phyloP scores from a whole-genome alignment of 2,113 vertebrate species.

The Laticauda laticaudata region DNA sequence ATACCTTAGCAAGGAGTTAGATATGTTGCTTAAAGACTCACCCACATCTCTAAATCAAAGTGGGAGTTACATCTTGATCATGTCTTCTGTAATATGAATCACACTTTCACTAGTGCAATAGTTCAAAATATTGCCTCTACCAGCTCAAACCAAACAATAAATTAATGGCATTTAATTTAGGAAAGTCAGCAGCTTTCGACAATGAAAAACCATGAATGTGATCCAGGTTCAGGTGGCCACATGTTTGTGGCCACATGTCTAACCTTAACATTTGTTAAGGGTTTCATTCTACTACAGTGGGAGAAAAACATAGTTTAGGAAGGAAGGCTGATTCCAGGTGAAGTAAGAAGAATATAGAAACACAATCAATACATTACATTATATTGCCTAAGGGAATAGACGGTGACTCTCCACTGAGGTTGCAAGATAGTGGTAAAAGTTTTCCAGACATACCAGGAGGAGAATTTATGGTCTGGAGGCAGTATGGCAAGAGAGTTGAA shows the following conservation, averaged over 20 bases:
- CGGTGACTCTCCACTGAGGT: neutral
- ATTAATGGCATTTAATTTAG: slow-evolving; percentile 15
- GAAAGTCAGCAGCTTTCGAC: slow-evolving; percentile 17
- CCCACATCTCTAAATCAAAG: neutral
- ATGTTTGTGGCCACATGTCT: neutral
- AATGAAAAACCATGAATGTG: slow-evolving; percentile 17
- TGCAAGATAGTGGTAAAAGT: slow-evolving; percentile 9
- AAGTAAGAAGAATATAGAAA: slow-evolving; percentile 47
- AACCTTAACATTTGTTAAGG: slow-evolving; percentile 38
- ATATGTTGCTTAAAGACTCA: neutral
- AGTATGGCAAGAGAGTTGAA: slow-evolving; percentile 17
- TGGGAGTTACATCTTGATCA: neutral
- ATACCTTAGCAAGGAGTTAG: neutral
- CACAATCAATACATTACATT: slow-evolving; percentile 26
- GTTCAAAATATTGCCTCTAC: neutral
- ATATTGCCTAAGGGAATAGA: slow-evolving; percentile 39
- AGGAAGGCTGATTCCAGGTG: slow-evolving; percentile 37
- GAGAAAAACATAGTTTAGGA: slow-evolving; percentile 32
- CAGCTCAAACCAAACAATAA: slow-evolving; percentile 48
- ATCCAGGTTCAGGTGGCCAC: rapidly evolving
- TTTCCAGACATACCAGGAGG: neutral
- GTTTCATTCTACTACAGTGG: slow-evolving; percentile 46
- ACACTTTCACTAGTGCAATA: neutral
- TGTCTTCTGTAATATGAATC: neutral
- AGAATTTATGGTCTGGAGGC: slow-evolving; percentile 1